Evolutionary conservation across 2,888 invertebrate genomes (phyloP), one percentile per base, ranked within the genome.

Genomic region (Lycia hirtaria): DNA sequence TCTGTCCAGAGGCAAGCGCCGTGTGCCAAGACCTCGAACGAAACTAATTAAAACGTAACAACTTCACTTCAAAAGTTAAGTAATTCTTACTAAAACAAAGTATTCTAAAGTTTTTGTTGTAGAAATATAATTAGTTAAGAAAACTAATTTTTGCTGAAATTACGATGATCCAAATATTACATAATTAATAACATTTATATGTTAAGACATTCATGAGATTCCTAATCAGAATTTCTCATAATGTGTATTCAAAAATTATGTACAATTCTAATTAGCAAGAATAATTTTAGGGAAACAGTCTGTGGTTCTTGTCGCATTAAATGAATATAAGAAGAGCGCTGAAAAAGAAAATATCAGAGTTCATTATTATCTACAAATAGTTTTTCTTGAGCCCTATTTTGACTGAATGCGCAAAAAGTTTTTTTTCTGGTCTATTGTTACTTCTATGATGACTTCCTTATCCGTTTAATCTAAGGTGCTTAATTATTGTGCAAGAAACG

Each of bases 231-330:
- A n/a, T 15, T 44, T 30, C 28, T n/a, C 4, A 12, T 0, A 26
- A 41, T 28, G 28, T 41, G 15, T 28, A 41, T 41, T 22, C 40
- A 17, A 26, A 41, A 10, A 41, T 28, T 41, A 41, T 41, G 41
- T 26, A 26, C 4, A 17, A 41, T 15, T 41, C 1, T 7, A 41
- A 41, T 26, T 10, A 15, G 26, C 2, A 19, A 33, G 12, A 45
- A 45, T 45, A 45, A 45, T 45, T 40, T 7, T 9, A 40, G 14
- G 38, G 12, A 40, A 14, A 40, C 22, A 40, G 22, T 40, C 22
- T 19, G 10, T 24, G 24, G 24, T 37, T 5, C 6, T 12, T 12
- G 30, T 30, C 30, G 3, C 12, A 12, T 12, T n/a, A 12, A n/a
- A 22, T 38, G n/a, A 22, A n/a, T 5, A 37, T 20, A 2, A 37